Conservation (phyloP, 2,888 invertebrate species). For the Marronus borbonicus region DNA sequence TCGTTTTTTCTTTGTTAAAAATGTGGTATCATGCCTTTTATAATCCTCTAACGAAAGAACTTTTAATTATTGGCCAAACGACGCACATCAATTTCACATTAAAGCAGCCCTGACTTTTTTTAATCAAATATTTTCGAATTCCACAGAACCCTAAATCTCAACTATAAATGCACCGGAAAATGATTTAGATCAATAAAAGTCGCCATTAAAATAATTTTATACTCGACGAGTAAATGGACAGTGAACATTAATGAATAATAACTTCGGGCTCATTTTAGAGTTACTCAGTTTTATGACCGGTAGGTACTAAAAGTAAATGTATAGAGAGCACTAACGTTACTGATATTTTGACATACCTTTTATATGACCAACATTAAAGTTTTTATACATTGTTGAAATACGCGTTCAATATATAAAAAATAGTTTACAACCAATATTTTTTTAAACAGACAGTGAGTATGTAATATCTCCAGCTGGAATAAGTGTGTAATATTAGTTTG, state of each 20-base stretch:
- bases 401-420: no score
- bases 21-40: neutral
- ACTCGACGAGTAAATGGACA: constrained; percentile 22
- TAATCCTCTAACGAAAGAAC: neutral
- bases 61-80: neutral
- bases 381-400: neutral
- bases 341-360: neutral
- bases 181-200: constrained; percentile 24
- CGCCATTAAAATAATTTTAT: constrained; percentile 13
- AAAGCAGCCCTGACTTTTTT: constrained; percentile 3
- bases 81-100: neutral
- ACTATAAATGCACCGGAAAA: constrained; percentile 21
- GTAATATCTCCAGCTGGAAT: no score
- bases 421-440: no score
- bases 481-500: no score
- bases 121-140: neutral
- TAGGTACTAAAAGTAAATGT: constrained; percentile 18
- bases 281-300: constrained; percentile 22
- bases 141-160: neutral
- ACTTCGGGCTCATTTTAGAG: constrained; percentile 7
- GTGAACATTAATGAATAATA: constrained; percentile 35
- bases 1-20: neutral
- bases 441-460: no score
- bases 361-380: neutral
- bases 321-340: constrained; percentile 15